Percentiles rank a stretch among this genome's conserved stretches.
phyloP scores from a whole-genome alignment of 1,140 invertebrate species.

The Microplitis mediator region DNA sequence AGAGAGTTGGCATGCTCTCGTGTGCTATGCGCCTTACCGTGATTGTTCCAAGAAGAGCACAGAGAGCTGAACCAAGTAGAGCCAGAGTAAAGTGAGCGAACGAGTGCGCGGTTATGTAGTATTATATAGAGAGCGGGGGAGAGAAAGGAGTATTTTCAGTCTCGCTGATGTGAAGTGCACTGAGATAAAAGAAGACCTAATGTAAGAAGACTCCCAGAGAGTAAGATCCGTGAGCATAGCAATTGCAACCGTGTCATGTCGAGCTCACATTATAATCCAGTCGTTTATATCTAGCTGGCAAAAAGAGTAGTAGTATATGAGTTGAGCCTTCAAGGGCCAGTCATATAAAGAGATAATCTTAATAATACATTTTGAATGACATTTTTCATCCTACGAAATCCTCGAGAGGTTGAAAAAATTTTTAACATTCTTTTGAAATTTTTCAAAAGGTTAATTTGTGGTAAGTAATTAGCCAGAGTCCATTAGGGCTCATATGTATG shows the following conservation, averaged over 20 bases:
- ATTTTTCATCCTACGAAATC: too few species aligned
- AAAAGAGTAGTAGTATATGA: neutral
- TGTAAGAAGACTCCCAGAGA: neutral
- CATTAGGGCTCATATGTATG: too few species aligned
- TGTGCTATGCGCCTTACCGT: constrained; percentile 21
- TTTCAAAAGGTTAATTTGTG: too few species aligned
- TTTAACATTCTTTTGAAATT: too few species aligned
- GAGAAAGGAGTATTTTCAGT: neutral
- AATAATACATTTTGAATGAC: too few species aligned
- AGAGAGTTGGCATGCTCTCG: constrained; percentile 6
- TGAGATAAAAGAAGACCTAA: constrained; percentile 28
- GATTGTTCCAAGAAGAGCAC: constrained; percentile 30
- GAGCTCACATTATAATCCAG: neutral
- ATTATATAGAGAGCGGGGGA: neutral
- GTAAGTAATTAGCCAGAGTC: too few species aligned
- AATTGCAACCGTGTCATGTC: constrained; percentile 33
- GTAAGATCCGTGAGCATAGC: constrained; percentile 29
- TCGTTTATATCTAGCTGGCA: neutral
- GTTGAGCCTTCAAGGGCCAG: too few species aligned
- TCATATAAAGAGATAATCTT: too few species aligned
- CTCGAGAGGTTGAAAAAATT: too few species aligned
- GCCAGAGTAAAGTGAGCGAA: too few species aligned
- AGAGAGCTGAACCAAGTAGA: neutral
- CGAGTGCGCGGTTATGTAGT: too few species aligned
- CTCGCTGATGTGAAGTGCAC: neutral